Evolutionary conservation across 2,888 invertebrate species (phyloP).

Genomic region (Diplolepis rosae): DNA sequence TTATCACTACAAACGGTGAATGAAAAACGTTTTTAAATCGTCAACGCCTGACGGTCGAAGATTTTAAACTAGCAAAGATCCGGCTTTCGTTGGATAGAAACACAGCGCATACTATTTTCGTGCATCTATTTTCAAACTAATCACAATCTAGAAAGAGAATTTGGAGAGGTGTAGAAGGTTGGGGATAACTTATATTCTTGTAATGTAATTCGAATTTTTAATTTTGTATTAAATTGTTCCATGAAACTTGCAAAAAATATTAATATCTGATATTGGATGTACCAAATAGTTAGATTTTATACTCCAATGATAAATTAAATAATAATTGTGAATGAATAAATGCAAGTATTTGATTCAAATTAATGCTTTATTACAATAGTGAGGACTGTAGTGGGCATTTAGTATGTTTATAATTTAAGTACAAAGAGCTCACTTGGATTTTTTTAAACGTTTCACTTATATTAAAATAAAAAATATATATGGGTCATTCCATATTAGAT

Average conservation of each 20-base stretch:
- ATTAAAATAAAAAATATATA: neutral
- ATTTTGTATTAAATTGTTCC: neutral
- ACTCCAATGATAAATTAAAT: no score
- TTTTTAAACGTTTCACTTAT: slow-evolving; percentile 1
- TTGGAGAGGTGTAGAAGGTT: neutral
- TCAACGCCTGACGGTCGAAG: slow-evolving; percentile 10
- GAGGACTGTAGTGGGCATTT: neutral
- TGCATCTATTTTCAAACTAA: slow-evolving; percentile 27
- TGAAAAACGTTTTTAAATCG: neutral
- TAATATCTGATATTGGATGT: no score
- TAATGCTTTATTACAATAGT: slow-evolving; percentile 9
- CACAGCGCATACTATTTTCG: slow-evolving; percentile 10
- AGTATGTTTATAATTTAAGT: slow-evolving; percentile 19
- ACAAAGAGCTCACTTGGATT: slow-evolving; percentile 11
- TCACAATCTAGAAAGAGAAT: neutral
- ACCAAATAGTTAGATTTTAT: no score
- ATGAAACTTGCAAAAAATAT: no score
- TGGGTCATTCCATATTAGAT: no score
- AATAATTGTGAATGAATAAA: slow-evolving; percentile 7
- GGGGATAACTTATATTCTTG: neutral
- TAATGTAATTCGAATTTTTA: neutral
- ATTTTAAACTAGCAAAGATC: slow-evolving; percentile 1
- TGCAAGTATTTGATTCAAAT: slow-evolving; percentile 8
- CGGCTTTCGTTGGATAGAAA: neutral
- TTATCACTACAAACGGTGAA: neutral